Conservation (phyloP, 2,797 vertebrate species). For the Coreius guichenoti region DNA sequence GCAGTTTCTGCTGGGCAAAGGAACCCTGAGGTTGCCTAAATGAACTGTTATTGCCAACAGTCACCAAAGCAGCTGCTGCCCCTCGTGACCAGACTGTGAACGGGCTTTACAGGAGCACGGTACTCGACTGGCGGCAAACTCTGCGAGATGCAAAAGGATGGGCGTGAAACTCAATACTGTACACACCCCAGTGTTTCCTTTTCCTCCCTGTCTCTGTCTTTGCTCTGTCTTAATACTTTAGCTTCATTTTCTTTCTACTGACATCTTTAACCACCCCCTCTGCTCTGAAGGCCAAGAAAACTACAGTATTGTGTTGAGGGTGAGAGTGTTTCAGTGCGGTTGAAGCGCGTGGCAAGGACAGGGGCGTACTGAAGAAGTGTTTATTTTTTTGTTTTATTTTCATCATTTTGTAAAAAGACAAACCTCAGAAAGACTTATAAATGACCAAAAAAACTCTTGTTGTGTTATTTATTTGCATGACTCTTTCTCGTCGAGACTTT, state of each 20-base stretch:
- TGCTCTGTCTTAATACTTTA: constrained; percentile 55
- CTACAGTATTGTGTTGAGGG: constrained; percentile 83
- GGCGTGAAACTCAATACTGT: constrained; percentile 71
- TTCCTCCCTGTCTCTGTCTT: constrained; percentile 55
- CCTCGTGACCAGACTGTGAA: constrained; percentile 76
- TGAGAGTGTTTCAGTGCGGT: constrained; percentile 63
- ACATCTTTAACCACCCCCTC: constrained; percentile 60
- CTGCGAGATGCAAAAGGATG: constrained; percentile 58
- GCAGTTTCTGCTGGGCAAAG: constrained; percentile 91
- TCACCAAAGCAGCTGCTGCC: constrained; percentile 68
- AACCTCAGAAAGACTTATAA: constrained; percentile 82
- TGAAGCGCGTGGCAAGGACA: constrained; percentile 68
- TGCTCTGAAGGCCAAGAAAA: constrained; percentile 78
- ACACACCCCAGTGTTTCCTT: constrained; percentile 69
- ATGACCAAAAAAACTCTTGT: constrained; percentile 72
- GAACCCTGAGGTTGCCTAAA: constrained; percentile 91
- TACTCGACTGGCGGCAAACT: constrained; percentile 57
- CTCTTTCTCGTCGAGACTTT: not conserved
- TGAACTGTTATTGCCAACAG: constrained; percentile 82
- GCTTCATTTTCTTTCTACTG: constrained; percentile 47
- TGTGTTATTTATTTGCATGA: constrained; percentile 9
- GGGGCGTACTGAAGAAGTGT: constrained; percentile 80
- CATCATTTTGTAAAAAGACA: constrained; percentile 84
- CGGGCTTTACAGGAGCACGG: constrained; percentile 66
- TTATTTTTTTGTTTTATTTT: constrained; percentile 67